phyloP scores from a whole-genome alignment of 2,888 invertebrate species.

The Cyrtodaria siliqua region DNA sequence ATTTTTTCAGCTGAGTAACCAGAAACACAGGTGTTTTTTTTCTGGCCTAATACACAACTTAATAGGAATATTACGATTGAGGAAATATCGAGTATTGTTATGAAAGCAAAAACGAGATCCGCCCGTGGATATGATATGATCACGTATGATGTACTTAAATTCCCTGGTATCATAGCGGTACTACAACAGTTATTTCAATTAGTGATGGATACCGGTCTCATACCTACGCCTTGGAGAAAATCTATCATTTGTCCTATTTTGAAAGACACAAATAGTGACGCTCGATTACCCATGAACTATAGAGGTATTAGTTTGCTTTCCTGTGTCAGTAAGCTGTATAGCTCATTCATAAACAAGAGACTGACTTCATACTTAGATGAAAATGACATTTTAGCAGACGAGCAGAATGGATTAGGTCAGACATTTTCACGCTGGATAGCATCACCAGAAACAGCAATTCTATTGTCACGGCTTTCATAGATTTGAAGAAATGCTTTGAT shows the following conservation, averaged over 20 bases:
- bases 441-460: conserved; percentile 4
- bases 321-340: conserved; percentile 22
- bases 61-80: conserved; percentile 15
- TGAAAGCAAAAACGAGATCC: conserved; percentile 3
- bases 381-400: conserved; percentile 22
- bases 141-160: conserved; percentile 23
- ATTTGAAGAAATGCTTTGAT: conserved; percentile 18
- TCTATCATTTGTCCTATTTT: conserved; percentile 37
- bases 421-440: conserved; percentile 29
- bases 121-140: conserved; percentile 17
- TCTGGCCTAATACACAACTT: conserved; percentile 7
- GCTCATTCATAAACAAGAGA: conserved; percentile 21
- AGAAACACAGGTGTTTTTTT: too few relatives aligned
- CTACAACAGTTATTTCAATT: conserved; percentile 32
- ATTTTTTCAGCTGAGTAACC: too few relatives aligned
- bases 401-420: conserved; percentile 43
- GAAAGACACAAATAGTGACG: conserved; percentile 25
- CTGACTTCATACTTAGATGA: conserved; percentile 9
- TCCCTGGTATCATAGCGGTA: conserved; percentile 11
- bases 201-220: conserved; percentile 24
- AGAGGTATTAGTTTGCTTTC: conserved; percentile 36
- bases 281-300: conserved; percentile 46
- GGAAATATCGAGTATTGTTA: conserved; percentile 6
- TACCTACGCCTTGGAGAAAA: conserved; percentile 40
- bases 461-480: conserved; percentile 23